Base-by-base conservation (phyloP, 2,113 vertebrate genomes). In the Desmodus rotundus region DNA sequence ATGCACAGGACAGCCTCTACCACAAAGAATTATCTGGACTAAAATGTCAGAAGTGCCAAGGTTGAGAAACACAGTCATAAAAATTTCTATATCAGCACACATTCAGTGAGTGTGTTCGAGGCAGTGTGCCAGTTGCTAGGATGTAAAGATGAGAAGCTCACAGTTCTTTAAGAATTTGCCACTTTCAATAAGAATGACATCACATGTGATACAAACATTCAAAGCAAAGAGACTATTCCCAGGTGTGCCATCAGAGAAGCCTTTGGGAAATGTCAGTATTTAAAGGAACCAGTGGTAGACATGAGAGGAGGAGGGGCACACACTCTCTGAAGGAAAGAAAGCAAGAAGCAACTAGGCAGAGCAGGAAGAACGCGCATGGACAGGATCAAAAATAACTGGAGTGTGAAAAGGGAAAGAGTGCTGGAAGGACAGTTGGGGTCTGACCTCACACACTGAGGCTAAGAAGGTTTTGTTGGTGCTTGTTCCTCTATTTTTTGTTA, bases 301-400 rank as follows among this genome's bases (percentile, higher is more conserved):
- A 1, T 1, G 5, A 11, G 2, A 16, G 10, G 45, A 31, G 52
- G n/a, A 85, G 17, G 12, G 36, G 26, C 9, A 43, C 17, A 0
- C 0, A 0, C 54, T 47, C 47, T 76, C 11, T 15, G 56, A 67
- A 88, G 58, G 41, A 65, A 68, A 36, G 43, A 80, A 52, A 78
- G 13, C 19, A 41, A 50, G n/a, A 43, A 65, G 20, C 41, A 47
- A n/a, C 28, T 19, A 20, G 58, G 65, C 61, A 65, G 47, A 61
- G 33, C 38, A 13, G n/a, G 24, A 70, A 56, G 14, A 47, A 92
- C 4, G 28, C 26, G 14, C 67, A 36, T 1, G 1, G 67, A 47
- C 1, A 0, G 10, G 38, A 41, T 22, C 15, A 16, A 43, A 58
- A 50, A 68, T 61, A 14, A 68, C 19, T 22, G 38, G 19, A 74